Percentiles rank a stretch among this genome's conserved stretches.
These are phyloP conservation scores for Perizoma flavofasciatum DNA, from an alignment of 2,888 invertebrate genomes.

Conservation along the genomic window DNA sequence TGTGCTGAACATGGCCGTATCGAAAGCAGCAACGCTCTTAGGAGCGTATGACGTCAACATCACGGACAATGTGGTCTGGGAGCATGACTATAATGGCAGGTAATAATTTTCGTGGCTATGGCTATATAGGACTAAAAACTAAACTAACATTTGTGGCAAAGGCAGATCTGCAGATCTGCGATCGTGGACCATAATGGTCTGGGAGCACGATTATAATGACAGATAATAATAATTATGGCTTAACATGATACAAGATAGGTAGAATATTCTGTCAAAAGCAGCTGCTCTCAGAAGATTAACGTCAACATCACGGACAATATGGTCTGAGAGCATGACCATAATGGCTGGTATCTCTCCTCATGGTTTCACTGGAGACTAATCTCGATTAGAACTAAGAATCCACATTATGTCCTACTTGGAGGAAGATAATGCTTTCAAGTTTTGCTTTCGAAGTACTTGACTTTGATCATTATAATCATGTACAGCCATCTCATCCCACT, in stretches of 20 bases:
- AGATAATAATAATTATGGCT: too few relatives aligned
- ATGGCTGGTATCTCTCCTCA: constrained; percentile 58
- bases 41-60: constrained; percentile 66
- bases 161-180: too few relatives aligned
- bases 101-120: constrained; percentile 30
- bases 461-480: too few relatives aligned
- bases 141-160: neutral
- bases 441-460: too few relatives aligned
- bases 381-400: too few relatives aligned
- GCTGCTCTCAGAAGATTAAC: constrained; percentile 67
- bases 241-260: too few relatives aligned
- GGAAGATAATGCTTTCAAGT: too few relatives aligned
- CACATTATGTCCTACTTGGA: too few relatives aligned
- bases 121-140: neutral
- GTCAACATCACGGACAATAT: constrained; percentile 57
- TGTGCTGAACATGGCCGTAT: constrained; percentile 65
- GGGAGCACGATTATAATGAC: constrained; percentile 68
- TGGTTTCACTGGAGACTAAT: neutral
- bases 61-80: constrained; percentile 60
- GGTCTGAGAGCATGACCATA: constrained; percentile 65
- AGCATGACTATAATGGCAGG: constrained; percentile 68
- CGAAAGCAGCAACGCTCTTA: constrained; percentile 66
- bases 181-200: too few relatives aligned
- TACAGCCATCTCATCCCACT: too few relatives aligned
- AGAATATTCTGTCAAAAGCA: constrained; percentile 58